phyloP scores from a whole-genome alignment of 2,797 vertebrate species.

The Crenuchus spilurus region DNA sequence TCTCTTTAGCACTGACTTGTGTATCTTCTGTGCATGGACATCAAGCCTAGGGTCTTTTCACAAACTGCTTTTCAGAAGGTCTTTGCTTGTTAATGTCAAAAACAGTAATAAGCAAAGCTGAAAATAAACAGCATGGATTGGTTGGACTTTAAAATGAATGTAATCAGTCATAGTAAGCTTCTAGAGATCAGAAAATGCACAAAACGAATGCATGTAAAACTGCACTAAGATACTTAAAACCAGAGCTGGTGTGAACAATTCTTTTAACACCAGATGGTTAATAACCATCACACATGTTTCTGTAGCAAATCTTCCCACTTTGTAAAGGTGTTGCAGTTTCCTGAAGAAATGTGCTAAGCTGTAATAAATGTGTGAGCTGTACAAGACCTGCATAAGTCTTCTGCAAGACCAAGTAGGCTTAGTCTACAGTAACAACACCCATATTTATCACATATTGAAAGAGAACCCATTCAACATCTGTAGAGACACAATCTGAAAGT shows the following conservation, averaged over 20 bases:
- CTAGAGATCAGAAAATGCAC: not conserved
- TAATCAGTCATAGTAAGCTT: not conserved
- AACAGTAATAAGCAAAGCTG: not conserved
- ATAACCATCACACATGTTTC: not conserved
- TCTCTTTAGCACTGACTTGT: slow-evolving; percentile 43
- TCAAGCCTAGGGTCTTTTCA: not conserved
- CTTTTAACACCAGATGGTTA: not conserved
- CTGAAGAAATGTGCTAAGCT: not conserved
- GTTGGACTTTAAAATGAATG: not conserved
- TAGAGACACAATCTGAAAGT: no score
- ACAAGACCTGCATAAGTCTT: not conserved
- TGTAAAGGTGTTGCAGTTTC: not conserved
- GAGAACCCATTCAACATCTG: no score
- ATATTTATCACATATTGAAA: no score
- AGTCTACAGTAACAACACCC: no score
- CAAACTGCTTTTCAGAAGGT: no score
- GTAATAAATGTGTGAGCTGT: not conserved
- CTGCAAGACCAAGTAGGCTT: no score
- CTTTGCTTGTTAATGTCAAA: no score
- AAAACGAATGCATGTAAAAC: no score
- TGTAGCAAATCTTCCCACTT: not conserved
- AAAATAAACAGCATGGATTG: not conserved
- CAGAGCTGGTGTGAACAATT: not conserved
- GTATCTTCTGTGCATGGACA: not conserved
- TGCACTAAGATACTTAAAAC: no score